Base-by-base conservation (phyloP, 2,888 invertebrate genomes). In the Bibio marci region DNA sequence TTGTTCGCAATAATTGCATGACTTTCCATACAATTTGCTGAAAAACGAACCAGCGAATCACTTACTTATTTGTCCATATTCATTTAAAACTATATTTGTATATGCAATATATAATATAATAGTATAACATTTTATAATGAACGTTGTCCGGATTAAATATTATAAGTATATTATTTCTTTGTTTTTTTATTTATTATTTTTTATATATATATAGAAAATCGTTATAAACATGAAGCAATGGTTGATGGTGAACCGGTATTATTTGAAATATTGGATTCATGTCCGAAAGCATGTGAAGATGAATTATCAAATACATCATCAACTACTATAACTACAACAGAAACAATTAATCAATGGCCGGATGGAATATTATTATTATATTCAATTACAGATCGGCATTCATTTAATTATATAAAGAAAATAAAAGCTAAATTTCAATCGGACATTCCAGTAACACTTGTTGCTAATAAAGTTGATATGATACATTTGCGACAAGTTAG, bases 401-500 rank as follows among this genome's bases (percentile, higher is more conserved):
- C 87, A 19, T 87, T 90, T 62, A 80, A 80, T 58, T 86, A 80
- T 55, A 76, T 87, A 40, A 72, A 80, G 39, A 70, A 76, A 39
- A 76, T 81, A 28, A 80, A 80, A 54, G 74, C 66, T 54, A 70
- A 67, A 50, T 66, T 73, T 43, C 79, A 71, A 55, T 70, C 74
- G 0, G 79, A 82, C 45, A 73, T 78, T 43, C 86, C 87, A 1
- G 68, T 85, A 27, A 76, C 81, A n/a, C 67, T 90, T n/a, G 80
- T 87, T 25, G 88, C 80, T 30, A 90, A 90, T 54, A 90, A 90
- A 62, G 80, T 79, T 17, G 90, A 90, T 53, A 82, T 90, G 83
- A 80, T 87, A 45, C 88, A 90, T 59, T 63, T 90, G 47, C 68
- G 88, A 50, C 85, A 87, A 70, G 85, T 90, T 39, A 83, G 80